Evolutionary conservation across 30 jellyfish, hydroid and myxozoan genomes (phyloP), one percentile per base, ranked within the genome.

Genomic region (Aurelia coerulea): DNA sequence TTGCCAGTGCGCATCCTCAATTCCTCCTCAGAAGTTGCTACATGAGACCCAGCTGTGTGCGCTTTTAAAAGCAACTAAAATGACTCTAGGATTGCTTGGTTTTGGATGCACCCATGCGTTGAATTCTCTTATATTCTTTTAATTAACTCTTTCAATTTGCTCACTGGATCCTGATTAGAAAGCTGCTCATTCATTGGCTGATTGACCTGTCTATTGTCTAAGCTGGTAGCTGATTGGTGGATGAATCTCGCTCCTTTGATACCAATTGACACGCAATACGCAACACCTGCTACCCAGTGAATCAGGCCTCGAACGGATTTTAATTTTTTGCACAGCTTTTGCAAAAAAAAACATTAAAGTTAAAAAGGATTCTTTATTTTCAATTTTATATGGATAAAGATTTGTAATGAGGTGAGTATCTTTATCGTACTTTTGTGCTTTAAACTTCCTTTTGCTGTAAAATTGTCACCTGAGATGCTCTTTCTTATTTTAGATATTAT

Each of bases 231-330:
- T 71, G 91, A 81, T 81, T 81, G 91, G 91, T 56, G 14, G 76
- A 52, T 54, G 65, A 56, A 64, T 12, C 34, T 41, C 39, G 72
- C 58, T 42, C 14, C 59, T 70, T 81, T 81, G 90, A 81, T 70
- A 77, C 79, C 58, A 81, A 68, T 81, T 67, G 50, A 52, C 79
- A 62, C 84, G 79, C 79, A 49, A 81, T 81, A 73, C 62, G 77
- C 91, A 81, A 67, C 66, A 81, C 91, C 91, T 81, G 91, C 46
- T 81, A 81, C 35, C 84, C 78, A 81, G 85, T 81, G 91, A 81
- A n/a, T 73, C 19, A 54, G 51, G 12, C 39, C 63, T 62, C 77
- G 52, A 18, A 64, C 58, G 83, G 35, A 70, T 41, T 53, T 71
- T 52, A 8, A 54, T 46, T 3, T 33, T 81, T 68, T 68, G 73